Evolutionary conservation across 2,888 invertebrate genomes (phyloP).

Genomic region (Sesia bembeciformis): DNA sequence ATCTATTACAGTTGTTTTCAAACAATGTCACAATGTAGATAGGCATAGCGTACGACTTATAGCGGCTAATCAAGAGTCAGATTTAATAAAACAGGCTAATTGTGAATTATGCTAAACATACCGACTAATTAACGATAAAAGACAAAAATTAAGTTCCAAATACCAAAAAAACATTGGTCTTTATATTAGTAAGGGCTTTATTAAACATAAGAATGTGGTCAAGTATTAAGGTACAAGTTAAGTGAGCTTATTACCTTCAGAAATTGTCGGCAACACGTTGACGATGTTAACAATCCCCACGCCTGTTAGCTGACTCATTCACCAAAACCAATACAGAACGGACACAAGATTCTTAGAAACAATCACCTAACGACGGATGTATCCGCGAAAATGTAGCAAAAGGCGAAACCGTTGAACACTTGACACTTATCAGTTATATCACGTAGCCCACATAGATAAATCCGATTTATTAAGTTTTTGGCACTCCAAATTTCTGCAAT

Average conservation of each 20-base stretch:
- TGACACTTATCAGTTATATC: slow-evolving; percentile 61
- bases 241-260: slow-evolving; percentile 48
- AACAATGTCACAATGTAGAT: no score
- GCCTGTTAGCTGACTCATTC: slow-evolving; percentile 72
- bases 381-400: slow-evolving; percentile 28
- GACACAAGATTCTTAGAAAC: slow-evolving; percentile 42
- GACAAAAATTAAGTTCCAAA: not conserved
- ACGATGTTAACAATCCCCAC: slow-evolving; percentile 69
- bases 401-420: slow-evolving; percentile 40
- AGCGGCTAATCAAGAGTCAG: no score
- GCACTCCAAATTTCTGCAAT: slow-evolving; percentile 35
- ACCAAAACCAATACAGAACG: slow-evolving; percentile 47
- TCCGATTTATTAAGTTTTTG: slow-evolving; percentile 30
- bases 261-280: slow-evolving; percentile 69
- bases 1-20: no score
- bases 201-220: not conserved
- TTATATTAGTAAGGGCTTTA: not conserved
- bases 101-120: no score
- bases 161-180: not conserved
- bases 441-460: slow-evolving; percentile 61
- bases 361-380: slow-evolving; percentile 25
- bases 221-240: not conserved
- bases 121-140: not conserved
- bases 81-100: no score
- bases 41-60: no score